These are phyloP conservation scores for Trachymyrmex cornetzi DNA, from an alignment of 1,140 invertebrate genomes.

Conservation along the genomic window DNA sequence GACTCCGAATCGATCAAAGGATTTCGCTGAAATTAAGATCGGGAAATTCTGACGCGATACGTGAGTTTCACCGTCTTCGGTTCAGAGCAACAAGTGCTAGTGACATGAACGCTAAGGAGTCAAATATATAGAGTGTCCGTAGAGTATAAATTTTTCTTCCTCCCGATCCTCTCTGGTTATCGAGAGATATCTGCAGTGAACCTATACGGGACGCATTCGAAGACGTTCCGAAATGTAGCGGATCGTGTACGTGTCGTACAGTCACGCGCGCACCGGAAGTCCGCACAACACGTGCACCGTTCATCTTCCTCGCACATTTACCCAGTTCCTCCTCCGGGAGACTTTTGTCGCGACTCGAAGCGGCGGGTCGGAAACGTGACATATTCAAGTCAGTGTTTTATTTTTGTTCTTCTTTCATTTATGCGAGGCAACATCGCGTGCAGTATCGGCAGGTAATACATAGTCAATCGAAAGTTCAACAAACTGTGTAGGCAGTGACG, in stretches of 20 bases:
- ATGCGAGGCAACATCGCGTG: conserved; percentile 23
- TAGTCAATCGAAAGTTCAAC: conserved; percentile 44
- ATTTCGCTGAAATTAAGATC: conserved; percentile 22
- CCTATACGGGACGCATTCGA: background rate
- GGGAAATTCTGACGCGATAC: background rate
- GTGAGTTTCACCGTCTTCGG: background rate
- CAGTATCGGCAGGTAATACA: conserved; percentile 2
- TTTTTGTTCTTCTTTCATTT: conserved; percentile 47
- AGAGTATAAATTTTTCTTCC: conserved; percentile 25
- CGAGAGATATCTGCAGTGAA: background rate
- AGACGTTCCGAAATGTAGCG: background rate
- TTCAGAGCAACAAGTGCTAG: conserved; percentile 41
- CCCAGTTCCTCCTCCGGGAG: background rate
- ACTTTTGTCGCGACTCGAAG: conserved; percentile 53
- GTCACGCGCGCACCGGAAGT: conserved; percentile 11
- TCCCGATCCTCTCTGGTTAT: background rate
- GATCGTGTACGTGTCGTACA: conserved; percentile 2
- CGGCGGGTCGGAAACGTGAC: conserved; percentile 64
- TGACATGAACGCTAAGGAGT: conserved; percentile 14
- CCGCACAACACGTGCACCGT: background rate
- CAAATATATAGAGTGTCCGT: conserved; percentile 11
- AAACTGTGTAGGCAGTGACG: conserved; percentile 10
- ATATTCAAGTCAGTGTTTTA: conserved; percentile 67
- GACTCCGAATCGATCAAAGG: background rate
- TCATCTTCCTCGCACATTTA: background rate